Evolutionary conservation across 2,888 invertebrate genomes (phyloP), one percentile per base, ranked within the genome.

Genomic region (Meta bourneti): DNA sequence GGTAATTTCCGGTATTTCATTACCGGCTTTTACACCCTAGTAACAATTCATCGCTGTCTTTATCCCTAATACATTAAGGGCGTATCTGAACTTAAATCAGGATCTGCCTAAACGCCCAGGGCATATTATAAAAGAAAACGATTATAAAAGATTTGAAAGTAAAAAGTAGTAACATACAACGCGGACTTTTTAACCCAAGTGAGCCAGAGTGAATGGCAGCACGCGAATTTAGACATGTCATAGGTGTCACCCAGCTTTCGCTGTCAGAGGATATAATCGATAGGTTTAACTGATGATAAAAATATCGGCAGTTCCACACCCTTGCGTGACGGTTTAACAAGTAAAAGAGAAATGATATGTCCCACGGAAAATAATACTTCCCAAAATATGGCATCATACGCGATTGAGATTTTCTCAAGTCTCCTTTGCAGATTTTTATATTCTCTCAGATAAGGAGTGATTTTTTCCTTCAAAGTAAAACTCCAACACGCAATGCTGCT

Each of bases 241-340:
- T 16, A 49, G 78, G 78, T 51, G 51, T 78, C 78, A 78, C 78
- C 78, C 78, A 19, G 52, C 52, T 78, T 78, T 78, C 51, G 52
- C 52, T 78, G 78, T 78, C 78, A 78, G 51, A 16, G 19, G 51
- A 19, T n/a, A 19, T 19, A 78, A 78, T 78, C 78, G 52, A 78
- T 78, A 78, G n/a, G 78, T 51, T 19, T 52, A 78, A 78, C 78
- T 51, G 78, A 78, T 78, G 78, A 52, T 78, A 52, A 78, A 78
- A 78, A 78, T 78, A 78, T 78, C 52, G 78, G 51, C 52, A 52
- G n/a, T 52, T 16, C 61, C 61, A 61, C 61, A 61, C 61, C 61
- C 61, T 61, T 61, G 61, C 61, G 61, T 61, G 61, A 61, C 61
- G 61, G 8, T 61, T 61, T 16, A 61, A 61, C 61, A 61, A 61